Evolutionary conservation across 2,797 vertebrate species (phyloP), one percentile per base, ranked within the genome.

Genomic region (Nannoperca australis): DNA sequence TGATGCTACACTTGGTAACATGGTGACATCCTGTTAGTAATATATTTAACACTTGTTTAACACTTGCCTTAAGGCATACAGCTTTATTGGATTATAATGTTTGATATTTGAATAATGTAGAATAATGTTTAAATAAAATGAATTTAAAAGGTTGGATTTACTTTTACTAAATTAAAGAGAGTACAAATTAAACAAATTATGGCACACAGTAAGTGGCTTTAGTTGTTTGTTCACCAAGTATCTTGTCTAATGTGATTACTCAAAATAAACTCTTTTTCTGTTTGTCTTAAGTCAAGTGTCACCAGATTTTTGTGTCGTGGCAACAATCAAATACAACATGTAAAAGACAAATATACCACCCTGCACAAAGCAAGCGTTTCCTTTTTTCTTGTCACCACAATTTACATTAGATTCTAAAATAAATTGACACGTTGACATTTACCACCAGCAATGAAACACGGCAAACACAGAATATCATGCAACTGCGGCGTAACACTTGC

Each of bases 201-300:
- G 34, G 34, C 8, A 38, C 36, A 22, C 20, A 20, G 15, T 42
- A 36, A 36, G 24, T 50, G 30, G 20, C 22, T 67, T 50, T 20
- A 42, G 4, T 55, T 3, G 18, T 63, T 62, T 15, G 27, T 75
- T 56, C 17, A 38, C n/a, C 2, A 45, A 59, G 54, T 12, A 60
- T 53, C 15, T 9, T 10, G 24, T 27, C 24, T 27, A 27, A 68
- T 24, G 8, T 36, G 24, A 22, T 54, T 11, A 1, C 5, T 30
- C 0, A 47, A 38, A 63, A 63, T 34, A 4, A 63, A 34, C 4
- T 24, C 5, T 2, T 13, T 10, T 10, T 45, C 22, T 76, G 70
- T 82, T 73, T 70, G 70, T 79, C 77, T 88, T 63, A 67, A 85
- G 34, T 38, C n/a, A 87, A 85, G 75, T 74, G 79, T 78, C 51